Percentiles rank a stretch among this genome's conserved stretches.
phyloP scores from a whole-genome alignment of 2,113 vertebrate species.

The Neopipo cinnamomea region DNA sequence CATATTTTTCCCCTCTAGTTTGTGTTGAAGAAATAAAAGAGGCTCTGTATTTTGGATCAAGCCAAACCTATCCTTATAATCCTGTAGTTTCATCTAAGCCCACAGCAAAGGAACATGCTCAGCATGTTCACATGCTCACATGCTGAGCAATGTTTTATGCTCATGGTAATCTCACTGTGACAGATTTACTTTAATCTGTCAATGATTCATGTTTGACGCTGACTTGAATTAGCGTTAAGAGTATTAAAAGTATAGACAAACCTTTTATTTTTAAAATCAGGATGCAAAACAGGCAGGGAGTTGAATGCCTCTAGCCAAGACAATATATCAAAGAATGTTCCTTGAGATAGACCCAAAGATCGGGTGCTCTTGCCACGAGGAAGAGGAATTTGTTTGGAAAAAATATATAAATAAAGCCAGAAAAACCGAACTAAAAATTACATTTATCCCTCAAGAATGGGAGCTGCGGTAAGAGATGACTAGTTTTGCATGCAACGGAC shows the following conservation, averaged over 20 bases:
- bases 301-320: neutral
- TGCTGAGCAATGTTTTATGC: neutral
- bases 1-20: neutral
- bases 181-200: slow-evolving; percentile 44
- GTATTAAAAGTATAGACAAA: slow-evolving; percentile 31
- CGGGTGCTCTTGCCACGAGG: neutral
- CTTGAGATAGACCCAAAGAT: neutral
- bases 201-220: slow-evolving; percentile 21
- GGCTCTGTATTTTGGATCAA: neutral
- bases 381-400: neutral
- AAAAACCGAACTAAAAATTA: neutral
- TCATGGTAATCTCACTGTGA: neutral
- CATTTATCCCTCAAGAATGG: neutral
- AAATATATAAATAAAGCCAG: neutral
- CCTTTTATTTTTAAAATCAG: neutral
- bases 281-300: neutral
- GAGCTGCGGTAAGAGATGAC: neutral
- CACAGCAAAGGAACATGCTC: slow-evolving; percentile 1
- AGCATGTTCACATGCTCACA: too few relatives aligned
- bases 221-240: slow-evolving; percentile 4
- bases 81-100: neutral
- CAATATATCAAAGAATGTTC: neutral
- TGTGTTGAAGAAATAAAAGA: neutral
- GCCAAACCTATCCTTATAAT: neutral
- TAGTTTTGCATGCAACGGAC: neutral